Conservation (phyloP, 2,888 invertebrate genomes). For the Atherix ibis region DNA sequence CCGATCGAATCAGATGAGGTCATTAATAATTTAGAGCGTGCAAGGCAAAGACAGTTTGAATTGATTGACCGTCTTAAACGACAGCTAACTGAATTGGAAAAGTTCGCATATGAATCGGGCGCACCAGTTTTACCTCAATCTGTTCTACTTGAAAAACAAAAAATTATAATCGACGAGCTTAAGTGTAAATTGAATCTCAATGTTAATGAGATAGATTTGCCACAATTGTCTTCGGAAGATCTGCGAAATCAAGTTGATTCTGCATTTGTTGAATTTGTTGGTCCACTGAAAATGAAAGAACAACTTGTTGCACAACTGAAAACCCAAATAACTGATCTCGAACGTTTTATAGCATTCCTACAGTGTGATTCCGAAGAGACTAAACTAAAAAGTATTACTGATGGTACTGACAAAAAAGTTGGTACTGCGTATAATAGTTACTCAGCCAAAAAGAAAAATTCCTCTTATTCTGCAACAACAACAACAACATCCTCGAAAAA, state of each 20-base stretch:
- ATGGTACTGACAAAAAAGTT: constrained; percentile 8
- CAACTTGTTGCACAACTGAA: constrained; percentile 89
- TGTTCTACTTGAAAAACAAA: constrained; percentile 73
- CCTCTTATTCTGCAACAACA: too few relatives aligned
- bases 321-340: constrained; percentile 92
- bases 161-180: constrained; percentile 75
- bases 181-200: constrained; percentile 72
- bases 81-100: constrained; percentile 72
- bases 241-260: constrained; percentile 76
- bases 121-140: constrained; percentile 57
- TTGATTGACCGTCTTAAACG: constrained; percentile 79
- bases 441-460: constrained; percentile 26
- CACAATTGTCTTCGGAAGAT: constrained; percentile 62
- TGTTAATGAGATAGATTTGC: constrained; percentile 61
- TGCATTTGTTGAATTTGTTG: constrained; percentile 81
- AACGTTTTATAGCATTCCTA: constrained; percentile 88
- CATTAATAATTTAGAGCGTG: constrained; percentile 27
- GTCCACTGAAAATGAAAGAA: constrained; percentile 89
- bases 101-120: constrained; percentile 78
- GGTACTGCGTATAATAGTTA: constrained; percentile 27
- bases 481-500: not conserved
- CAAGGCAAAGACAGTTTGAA: constrained; percentile 55
- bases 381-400: not conserved
- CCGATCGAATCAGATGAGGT: constrained; percentile 37
- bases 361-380: constrained; percentile 51